phyloP scores from a whole-genome alignment of 2,888 invertebrate genomes.

The Eupithecia exiguata region DNA sequence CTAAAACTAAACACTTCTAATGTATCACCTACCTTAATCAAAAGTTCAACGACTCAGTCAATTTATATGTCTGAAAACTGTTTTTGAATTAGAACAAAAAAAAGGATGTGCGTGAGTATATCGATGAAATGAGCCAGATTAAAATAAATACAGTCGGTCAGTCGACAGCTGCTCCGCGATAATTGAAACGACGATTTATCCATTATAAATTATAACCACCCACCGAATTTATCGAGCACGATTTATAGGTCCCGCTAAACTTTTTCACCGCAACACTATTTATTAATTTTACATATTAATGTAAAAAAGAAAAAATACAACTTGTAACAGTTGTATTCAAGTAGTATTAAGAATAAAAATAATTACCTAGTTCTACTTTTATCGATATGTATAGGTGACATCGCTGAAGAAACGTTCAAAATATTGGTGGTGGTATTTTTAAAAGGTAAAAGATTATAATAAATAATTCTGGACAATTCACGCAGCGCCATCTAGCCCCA shows the following conservation, averaged over 20 bases:
- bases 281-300: not conserved
- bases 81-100: conserved; percentile 4
- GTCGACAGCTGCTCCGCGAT: conserved; percentile 77
- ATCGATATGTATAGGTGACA: not conserved
- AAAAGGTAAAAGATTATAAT: not conserved
- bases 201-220: too few species aligned
- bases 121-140: conserved; percentile 74
- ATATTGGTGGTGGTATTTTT: not conserved
- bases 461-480: too few species aligned
- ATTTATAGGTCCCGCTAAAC: conserved; percentile 67
- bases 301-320: too few species aligned
- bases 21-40: not conserved
- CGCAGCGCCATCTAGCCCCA: too few species aligned
- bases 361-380: not conserved
- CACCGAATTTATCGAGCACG: conserved; percentile 80
- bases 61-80: not conserved
- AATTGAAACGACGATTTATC: conserved; percentile 83
- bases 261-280: conserved; percentile 44
- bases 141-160: conserved; percentile 75
- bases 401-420: not conserved
- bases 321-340: too few species aligned
- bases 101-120: conserved; percentile 54
- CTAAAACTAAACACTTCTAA: too few species aligned
- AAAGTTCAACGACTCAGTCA: not conserved
- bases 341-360: not conserved